These are phyloP conservation scores for Gymnobelideus leadbeateri DNA, from an alignment of 2,113 vertebrate genomes.

Conservation along the genomic window DNA sequence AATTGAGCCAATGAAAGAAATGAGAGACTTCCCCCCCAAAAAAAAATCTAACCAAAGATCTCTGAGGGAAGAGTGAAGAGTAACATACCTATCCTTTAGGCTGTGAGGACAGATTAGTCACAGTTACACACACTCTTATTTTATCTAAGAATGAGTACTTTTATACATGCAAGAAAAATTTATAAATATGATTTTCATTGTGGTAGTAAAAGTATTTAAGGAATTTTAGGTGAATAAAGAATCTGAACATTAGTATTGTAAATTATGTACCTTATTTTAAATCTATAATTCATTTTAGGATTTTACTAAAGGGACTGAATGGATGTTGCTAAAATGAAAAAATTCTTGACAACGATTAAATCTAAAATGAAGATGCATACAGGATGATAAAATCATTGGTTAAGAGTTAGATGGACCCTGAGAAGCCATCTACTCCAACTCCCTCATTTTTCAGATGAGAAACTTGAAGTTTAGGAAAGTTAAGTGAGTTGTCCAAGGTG, in stretches of 20 bases:
- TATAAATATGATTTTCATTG: slow-evolving; percentile 58
- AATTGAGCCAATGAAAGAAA: not conserved
- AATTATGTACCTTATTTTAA: slow-evolving; percentile 39
- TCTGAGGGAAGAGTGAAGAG: not conserved
- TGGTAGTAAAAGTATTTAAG: slow-evolving; percentile 61
- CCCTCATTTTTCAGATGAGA: not conserved
- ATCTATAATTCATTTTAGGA: slow-evolving; percentile 3
- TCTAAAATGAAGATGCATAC: not conserved
- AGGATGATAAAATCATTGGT: not conserved
- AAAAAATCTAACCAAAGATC: not conserved
- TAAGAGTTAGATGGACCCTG: not conserved
- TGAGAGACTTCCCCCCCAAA: not conserved
- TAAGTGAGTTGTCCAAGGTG: not conserved
- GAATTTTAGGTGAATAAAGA: slow-evolving; percentile 40
- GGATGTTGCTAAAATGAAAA: not conserved
- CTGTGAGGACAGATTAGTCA: not conserved
- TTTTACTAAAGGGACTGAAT: slow-evolving; percentile 40
- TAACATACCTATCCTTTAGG: not conserved
- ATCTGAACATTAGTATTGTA: slow-evolving; percentile 12
- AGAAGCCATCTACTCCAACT: not conserved
- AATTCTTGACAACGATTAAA: not conserved
- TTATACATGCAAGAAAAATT: slow-evolving; percentile 49
- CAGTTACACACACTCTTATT: slow-evolving; percentile 3
- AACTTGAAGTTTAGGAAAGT: not conserved
- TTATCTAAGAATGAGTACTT: slow-evolving; percentile 65